A percentile compares a stretch with the other conserved stretches of the same genome.
These are phyloP conservation scores for Meloidogyne exigua DNA, from an alignment of 1,140 invertebrate species.

Conservation along the genomic window DNA sequence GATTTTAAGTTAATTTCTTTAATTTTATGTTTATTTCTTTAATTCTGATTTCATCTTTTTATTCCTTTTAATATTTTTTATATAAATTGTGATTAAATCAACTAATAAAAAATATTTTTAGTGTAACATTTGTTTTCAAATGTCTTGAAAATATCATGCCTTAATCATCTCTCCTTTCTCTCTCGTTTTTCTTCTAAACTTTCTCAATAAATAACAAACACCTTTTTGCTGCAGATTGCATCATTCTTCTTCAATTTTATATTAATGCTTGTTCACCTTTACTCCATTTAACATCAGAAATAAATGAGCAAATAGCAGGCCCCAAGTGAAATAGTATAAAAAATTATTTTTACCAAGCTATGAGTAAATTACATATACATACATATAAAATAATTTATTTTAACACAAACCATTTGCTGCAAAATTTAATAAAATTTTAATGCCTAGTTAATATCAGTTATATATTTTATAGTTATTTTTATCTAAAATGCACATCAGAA, in stretches of 20 bases:
- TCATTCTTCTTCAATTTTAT: conserved; percentile 2
- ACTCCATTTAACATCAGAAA: background rate
- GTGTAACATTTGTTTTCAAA: background rate
- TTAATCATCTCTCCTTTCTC: background rate
- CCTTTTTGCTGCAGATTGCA: background rate
- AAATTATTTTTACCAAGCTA: background rate
- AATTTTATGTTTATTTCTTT: too few species aligned
- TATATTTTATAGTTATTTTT: too few species aligned
- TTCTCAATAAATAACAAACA: background rate
- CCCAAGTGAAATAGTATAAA: background rate
- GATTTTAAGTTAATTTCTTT: too few species aligned
- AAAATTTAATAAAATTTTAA: too few species aligned
- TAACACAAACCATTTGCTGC: background rate
- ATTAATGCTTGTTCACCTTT: conserved; percentile 14
- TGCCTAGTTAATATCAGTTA: too few species aligned
- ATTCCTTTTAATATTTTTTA: background rate
- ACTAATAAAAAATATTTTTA: background rate
- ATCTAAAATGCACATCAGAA: too few species aligned
- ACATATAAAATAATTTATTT: background rate
- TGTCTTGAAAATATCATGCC: background rate
- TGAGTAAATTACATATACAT: too few species aligned
- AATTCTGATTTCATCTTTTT: background rate
- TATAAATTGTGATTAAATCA: too few species aligned
- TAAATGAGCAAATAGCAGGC: background rate
- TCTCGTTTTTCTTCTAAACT: background rate